Evolutionary conservation across 2,888 invertebrate genomes (phyloP).

Genomic region (Meandrusa payeni): DNA sequence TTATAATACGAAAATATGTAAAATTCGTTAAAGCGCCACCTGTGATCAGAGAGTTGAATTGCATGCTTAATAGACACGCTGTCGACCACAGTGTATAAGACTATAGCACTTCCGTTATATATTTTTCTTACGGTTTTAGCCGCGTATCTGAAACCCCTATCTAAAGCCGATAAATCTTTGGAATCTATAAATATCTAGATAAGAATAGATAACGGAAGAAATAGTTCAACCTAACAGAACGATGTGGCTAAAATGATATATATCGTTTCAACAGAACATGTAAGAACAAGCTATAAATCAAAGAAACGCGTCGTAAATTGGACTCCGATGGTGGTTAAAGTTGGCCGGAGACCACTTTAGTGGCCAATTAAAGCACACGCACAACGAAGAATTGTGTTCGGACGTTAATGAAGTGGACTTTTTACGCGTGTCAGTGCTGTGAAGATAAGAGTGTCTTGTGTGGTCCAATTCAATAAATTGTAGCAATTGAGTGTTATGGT

Average conservation of each 20-base stretch:
- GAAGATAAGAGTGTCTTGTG: constrained; percentile 4
- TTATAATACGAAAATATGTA: too few relatives aligned
- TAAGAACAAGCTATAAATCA: constrained; percentile 14
- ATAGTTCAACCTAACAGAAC: background rate
- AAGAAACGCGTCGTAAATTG: constrained; percentile 20
- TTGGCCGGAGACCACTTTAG: constrained; percentile 1
- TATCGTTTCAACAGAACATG: background rate
- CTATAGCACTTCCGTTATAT: too few relatives aligned
- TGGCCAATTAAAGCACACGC: constrained; percentile 23
- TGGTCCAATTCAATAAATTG: background rate
- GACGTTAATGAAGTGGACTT: constrained; percentile 29
- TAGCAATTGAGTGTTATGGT: too few relatives aligned
- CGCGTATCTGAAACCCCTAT: too few relatives aligned
- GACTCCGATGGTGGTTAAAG: constrained; percentile 9
- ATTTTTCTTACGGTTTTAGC: too few relatives aligned
- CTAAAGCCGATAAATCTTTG: background rate
- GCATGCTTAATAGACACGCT: too few relatives aligned
- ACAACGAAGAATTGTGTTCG: constrained; percentile 19
- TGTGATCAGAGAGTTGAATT: too few relatives aligned
- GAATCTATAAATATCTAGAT: background rate
- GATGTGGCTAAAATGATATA: constrained; percentile 12
- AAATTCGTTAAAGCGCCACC: too few relatives aligned
- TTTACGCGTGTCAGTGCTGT: constrained; percentile 24
- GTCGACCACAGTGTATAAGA: too few relatives aligned
- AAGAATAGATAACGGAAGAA: background rate